phyloP scores from a whole-genome alignment of 2,888 invertebrate genomes.

The Eupithecia vulgata region DNA sequence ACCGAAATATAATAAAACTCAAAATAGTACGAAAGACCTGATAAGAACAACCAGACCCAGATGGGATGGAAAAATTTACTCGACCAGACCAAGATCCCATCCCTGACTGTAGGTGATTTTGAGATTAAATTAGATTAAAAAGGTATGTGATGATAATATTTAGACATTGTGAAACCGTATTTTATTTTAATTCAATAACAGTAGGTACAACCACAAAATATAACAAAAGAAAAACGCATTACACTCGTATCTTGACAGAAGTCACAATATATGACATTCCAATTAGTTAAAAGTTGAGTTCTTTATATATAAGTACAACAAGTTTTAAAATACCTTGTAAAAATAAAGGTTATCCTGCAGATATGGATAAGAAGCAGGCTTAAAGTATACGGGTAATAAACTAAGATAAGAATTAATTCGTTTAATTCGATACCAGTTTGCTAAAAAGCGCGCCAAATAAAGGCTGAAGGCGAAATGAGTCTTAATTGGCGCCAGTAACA shows the following conservation, averaged over 20 bases:
- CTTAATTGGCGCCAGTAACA: conserved; percentile 30
- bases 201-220: neutral
- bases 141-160: neutral
- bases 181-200: neutral
- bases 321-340: conserved; percentile 37
- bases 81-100: neutral
- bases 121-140: too few relatives aligned
- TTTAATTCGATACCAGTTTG: conserved; percentile 33
- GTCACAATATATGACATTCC: conserved; percentile 46
- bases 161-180: neutral
- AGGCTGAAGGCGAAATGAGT: conserved; percentile 29
- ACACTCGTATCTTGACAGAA: conserved; percentile 34
- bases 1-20: neutral
- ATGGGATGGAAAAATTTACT: neutral
- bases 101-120: too few relatives aligned
- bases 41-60: neutral
- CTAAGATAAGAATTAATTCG: conserved; percentile 31
- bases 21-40: neutral
- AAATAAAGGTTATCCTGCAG: conserved; percentile 33
- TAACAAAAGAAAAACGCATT: neutral
- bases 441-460: conserved; percentile 36
- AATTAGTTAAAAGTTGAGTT: conserved; percentile 6
- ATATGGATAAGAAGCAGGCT: conserved; percentile 24
- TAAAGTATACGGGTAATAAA: conserved; percentile 30
- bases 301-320: conserved; percentile 22